Evolutionary conservation across 2,888 invertebrate species (phyloP).

Genomic region (Orthosia gothica): DNA sequence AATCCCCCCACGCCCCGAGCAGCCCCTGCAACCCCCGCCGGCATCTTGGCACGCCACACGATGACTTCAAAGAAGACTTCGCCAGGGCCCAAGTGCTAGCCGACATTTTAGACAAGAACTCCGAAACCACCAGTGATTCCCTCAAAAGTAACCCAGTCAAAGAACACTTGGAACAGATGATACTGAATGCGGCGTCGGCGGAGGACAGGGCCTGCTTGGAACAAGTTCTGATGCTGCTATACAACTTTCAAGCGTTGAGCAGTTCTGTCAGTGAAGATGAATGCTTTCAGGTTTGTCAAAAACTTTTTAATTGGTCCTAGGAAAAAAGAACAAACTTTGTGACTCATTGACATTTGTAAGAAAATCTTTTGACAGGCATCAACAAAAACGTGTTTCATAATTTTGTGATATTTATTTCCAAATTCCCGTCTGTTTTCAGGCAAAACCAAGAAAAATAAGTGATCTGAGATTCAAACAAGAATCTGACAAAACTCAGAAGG

Average conservation of each 20-base stretch:
- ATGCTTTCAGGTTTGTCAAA: conserved; percentile 87
- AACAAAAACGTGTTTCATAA: neutral
- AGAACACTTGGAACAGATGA: conserved; percentile 90
- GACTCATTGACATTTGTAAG: neutral
- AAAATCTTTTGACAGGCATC: conserved; percentile 22
- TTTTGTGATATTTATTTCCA: conserved; percentile 28
- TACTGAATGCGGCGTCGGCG: conserved; percentile 88
- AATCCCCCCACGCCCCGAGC: conserved; percentile 88
- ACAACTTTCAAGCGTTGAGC: conserved; percentile 92
- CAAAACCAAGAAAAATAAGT: conserved; percentile 87
- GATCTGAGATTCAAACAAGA: conserved; percentile 86
- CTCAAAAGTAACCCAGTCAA: conserved; percentile 88
- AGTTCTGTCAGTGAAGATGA: conserved; percentile 91
- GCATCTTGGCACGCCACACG: conserved; percentile 82
- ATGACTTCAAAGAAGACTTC: conserved; percentile 89
- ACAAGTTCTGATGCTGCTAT: conserved; percentile 92
- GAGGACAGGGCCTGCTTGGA: conserved; percentile 93
- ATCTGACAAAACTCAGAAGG: conserved; percentile 90
- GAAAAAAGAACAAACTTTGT: neutral
- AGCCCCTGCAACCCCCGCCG: conserved; percentile 87
- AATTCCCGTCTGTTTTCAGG: conserved; percentile 76
- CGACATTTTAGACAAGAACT: conserved; percentile 86
- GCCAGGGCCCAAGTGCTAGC: conserved; percentile 89
- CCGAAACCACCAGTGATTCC: conserved; percentile 87
- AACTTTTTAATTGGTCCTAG: conserved; percentile 15